Percentiles rank a stretch among this genome's conserved stretches.
phyloP scores from a whole-genome alignment of 2,113 vertebrate species.

The Oophaga pumilio region DNA sequence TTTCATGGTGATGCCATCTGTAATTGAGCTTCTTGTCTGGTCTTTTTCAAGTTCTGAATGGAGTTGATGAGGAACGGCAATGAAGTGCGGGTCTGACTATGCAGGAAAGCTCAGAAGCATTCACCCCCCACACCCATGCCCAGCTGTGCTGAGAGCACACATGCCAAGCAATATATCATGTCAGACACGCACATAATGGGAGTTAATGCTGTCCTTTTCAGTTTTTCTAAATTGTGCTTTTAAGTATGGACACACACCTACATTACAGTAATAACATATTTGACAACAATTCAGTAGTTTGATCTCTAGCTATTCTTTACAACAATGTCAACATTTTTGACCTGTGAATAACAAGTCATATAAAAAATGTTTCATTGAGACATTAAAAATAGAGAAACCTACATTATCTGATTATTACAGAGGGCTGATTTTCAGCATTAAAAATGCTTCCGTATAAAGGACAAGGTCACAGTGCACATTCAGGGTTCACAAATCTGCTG shows the following conservation, averaged over 20 bases:
- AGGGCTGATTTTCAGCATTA: neutral
- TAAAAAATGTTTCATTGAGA: neutral
- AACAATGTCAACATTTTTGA: neutral
- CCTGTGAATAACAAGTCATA: neutral
- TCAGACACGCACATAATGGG: neutral
- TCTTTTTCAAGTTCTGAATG: constrained; percentile 44
- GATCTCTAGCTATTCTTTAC: neutral
- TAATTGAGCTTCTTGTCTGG: constrained; percentile 56
- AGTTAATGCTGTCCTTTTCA: neutral
- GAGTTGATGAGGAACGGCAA: constrained; percentile 41
- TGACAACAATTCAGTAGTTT: neutral
- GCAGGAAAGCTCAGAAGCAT: constrained; percentile 32
- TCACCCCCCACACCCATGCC: neutral
- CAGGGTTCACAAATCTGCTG: neutral
- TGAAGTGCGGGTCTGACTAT: constrained; percentile 1
- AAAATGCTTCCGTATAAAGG: neutral
- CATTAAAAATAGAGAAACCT: no score
- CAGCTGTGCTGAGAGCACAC: constrained; percentile 32
- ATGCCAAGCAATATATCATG: constrained; percentile 20
- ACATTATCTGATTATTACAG: no score
- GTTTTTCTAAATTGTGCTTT: neutral
- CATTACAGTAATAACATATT: neutral
- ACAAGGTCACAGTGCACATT: neutral
- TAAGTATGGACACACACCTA: neutral
- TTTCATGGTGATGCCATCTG: constrained; percentile 41